A percentile compares a stretch with the other conserved stretches of the same genome.
Conservation (phyloP, 2,797 vertebrate genomes). For the Molossus alvarezi region DNA sequence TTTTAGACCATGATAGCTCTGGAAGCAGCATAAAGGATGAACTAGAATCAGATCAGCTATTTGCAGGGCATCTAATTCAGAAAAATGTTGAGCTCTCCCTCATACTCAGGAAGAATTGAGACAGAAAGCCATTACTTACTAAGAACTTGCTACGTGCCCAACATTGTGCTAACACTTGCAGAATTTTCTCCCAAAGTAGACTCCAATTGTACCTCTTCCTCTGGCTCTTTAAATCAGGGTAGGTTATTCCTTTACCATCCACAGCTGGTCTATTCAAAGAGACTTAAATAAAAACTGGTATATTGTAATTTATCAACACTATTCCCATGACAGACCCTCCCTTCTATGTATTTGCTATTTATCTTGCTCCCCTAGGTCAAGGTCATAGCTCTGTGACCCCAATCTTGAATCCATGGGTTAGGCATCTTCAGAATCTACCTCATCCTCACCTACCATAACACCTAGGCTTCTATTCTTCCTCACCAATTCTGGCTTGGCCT, state of each 20-base stretch:
- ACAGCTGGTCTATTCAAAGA: neutral
- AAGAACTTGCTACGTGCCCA: neutral
- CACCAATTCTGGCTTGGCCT: neutral
- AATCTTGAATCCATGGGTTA: neutral
- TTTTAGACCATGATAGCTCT: conserved; percentile 24
- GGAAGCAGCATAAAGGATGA: neutral
- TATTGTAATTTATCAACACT: neutral
- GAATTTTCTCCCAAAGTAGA: neutral
- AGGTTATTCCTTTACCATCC: neutral
- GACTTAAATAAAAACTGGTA: neutral
- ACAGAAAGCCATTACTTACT: neutral
- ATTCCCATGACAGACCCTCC: neutral
- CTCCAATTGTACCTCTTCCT: neutral
- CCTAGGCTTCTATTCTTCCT: neutral
- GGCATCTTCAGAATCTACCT: neutral
- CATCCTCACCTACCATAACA: neutral
- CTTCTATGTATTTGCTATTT: neutral
- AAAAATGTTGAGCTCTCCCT: neutral
- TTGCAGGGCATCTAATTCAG: neutral
- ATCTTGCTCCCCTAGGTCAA: neutral
- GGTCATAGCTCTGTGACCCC: too few relatives aligned
- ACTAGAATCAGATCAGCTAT: neutral
- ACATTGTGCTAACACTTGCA: neutral
- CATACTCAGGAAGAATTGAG: conserved; percentile 13
- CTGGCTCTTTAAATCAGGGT: neutral